Base-by-base conservation (phyloP, 2,888 invertebrate genomes). In the Patella ulyssiponensis region DNA sequence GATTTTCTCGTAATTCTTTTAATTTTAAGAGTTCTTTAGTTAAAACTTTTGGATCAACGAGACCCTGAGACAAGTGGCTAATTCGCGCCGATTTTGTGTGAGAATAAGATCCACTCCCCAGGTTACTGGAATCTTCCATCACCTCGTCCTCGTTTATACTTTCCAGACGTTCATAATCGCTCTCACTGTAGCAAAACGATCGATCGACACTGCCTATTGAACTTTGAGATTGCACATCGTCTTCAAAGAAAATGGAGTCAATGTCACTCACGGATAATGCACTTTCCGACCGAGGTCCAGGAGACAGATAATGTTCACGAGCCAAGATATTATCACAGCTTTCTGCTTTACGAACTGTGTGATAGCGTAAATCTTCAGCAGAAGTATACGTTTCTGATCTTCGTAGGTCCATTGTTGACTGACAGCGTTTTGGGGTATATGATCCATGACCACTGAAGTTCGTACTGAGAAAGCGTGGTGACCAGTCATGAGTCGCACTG, bases 221-320 rank as follows among this genome's bases (percentile, higher is more conserved):
- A 64, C 64, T 64, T 64, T 64, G 64, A 23, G 64, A 64, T 64
- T 64, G 64, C 9, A 23, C 20, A 64, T 64, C 64, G 23, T 64
- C 64, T 2, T 64, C 64, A 64, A 23, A 11, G 23, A 64, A 64
- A 23, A 64, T 64, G 14, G 64, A 64, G 23, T 64, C 64, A 64
- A 64, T 64, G 20, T 64, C 64, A 64, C 64, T 64, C 3, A 64
- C 23, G 1, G 44, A 44, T 44, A 44, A 44, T 12, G 23, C 64
- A 64, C 64, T 64, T 23, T 64, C 64, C 2, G 64, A 64, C 2
- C 11, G 64, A 3, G 64, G 12, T 23, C 20, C 64, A 12, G 20
- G 20, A 64, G 64, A 64, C 11, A 23, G 23, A 17, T 64, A 64
- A 12, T 23, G 20, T 64, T 64, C 64, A 12, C 64, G 12, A 23